A percentile compares a stretch with the other conserved stretches of the same genome.
phyloP scores from a whole-genome alignment of 2,888 invertebrate species.

The Lasioglossum leucozonium region DNA sequence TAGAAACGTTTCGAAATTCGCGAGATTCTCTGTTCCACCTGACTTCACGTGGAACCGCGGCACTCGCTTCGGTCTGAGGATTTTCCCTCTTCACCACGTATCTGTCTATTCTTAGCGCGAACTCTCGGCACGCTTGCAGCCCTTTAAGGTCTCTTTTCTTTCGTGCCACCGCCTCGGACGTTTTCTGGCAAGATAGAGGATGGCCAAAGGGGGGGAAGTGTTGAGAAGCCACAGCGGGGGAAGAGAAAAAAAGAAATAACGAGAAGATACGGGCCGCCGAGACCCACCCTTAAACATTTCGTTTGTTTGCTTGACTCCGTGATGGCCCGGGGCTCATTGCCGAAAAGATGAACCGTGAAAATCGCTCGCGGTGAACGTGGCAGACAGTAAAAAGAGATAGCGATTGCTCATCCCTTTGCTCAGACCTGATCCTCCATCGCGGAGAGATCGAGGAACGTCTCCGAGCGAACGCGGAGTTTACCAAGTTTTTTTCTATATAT shows the following conservation, averaged over 20 bases:
- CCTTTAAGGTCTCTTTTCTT: conserved; percentile 45
- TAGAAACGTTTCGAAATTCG: too few relatives aligned
- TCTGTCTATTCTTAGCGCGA: conserved; percentile 67
- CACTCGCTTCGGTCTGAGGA: not conserved
- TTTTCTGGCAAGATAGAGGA: not conserved
- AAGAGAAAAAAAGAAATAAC: conserved; percentile 36
- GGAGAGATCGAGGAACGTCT: not conserved
- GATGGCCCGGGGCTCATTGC: conserved; percentile 21
- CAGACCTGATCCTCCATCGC: not conserved
- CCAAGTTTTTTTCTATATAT: conserved; percentile 2
- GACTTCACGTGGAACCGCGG: not conserved
- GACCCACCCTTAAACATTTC: conserved; percentile 39
- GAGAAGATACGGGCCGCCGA: not conserved
- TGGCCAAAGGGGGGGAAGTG: not conserved
- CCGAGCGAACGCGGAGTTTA: too few relatives aligned
- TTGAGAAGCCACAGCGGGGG: not conserved
- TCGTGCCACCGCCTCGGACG: not conserved
- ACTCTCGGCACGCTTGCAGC: conserved; percentile 68
- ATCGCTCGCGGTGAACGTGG: conserved; percentile 27
- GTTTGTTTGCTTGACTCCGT: conserved; percentile 49
- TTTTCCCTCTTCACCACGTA: conserved; percentile 55
- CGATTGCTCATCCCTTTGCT: conserved; percentile 13
- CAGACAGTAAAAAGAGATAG: not conserved
- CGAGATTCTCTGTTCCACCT: not conserved
- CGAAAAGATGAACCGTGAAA: conserved; percentile 37